Evolutionary conservation across 2,113 vertebrate genomes (phyloP).

Genomic region (Anguilla japonica): DNA sequence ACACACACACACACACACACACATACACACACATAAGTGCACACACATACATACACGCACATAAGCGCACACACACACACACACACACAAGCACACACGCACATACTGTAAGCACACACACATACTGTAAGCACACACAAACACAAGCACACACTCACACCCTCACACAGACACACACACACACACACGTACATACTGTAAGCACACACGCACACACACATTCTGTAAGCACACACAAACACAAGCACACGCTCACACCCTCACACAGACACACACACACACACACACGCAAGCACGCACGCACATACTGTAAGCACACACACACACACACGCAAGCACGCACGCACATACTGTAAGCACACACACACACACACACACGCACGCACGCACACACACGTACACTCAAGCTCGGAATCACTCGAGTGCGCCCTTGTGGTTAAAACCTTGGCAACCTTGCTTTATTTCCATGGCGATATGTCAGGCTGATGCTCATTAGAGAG

Average conservation of each 20-base stretch:
- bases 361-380: neutral
- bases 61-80: conserved; percentile 3
- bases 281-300: too few species aligned
- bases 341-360: too few species aligned
- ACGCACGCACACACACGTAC: conserved; percentile 21
- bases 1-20: neutral
- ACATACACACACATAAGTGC: conserved; percentile 23
- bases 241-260: conserved; percentile 22
- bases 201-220: neutral
- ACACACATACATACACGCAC: conserved; percentile 18
- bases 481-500: neutral
- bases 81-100: neutral
- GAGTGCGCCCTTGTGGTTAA: neutral
- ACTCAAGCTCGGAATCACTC: neutral
- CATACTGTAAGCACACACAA: neutral
- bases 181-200: neutral
- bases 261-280: conserved; percentile 5
- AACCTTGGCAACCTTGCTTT: neutral
- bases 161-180: conserved; percentile 22
- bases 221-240: conserved; percentile 20
- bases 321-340: neutral
- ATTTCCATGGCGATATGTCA: neutral
- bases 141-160: conserved; percentile 22
- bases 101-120: neutral
- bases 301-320: neutral